These are phyloP conservation scores for Mermis nigrescens DNA, from an alignment of 2,888 invertebrate species.

Conservation along the genomic window DNA sequence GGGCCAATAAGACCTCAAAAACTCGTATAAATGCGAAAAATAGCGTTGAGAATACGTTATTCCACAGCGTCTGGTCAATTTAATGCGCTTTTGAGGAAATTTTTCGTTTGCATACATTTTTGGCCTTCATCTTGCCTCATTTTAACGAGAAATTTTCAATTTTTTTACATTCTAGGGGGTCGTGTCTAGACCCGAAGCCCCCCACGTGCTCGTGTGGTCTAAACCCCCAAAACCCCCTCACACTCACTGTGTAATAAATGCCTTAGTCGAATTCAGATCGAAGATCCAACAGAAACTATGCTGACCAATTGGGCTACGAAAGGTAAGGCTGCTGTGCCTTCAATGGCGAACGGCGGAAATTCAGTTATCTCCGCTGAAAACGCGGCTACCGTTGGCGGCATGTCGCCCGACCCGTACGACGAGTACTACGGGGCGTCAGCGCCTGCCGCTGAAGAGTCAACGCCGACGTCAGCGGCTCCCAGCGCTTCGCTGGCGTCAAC, in stretches of 20 bases:
- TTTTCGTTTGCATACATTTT: too few relatives aligned
- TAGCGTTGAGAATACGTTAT: too few relatives aligned
- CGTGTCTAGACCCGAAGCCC: too few relatives aligned
- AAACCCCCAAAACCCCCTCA: too few relatives aligned
- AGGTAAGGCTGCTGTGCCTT: slow-evolving; percentile 10
- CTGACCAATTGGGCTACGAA: slow-evolving; percentile 14
- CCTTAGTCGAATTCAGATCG: background rate
- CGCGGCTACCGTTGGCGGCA: background rate
- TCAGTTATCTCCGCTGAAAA: background rate
- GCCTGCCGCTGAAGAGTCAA: background rate
- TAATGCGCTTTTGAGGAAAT: too few relatives aligned
- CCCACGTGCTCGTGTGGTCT: too few relatives aligned
- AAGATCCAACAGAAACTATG: slow-evolving; percentile 13
- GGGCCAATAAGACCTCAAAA: too few relatives aligned
- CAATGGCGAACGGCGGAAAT: too few relatives aligned
- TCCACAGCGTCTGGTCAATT: too few relatives aligned
- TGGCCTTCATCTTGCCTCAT: too few relatives aligned
- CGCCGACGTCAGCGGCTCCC: background rate
- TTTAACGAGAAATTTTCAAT: background rate
- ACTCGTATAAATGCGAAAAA: too few relatives aligned
- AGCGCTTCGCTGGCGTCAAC: background rate
- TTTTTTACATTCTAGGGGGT: background rate
- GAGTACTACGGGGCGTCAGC: slow-evolving; percentile 8
- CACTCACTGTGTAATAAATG: too few relatives aligned
- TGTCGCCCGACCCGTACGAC: slow-evolving; percentile 11